These are phyloP conservation scores for Tiliqua scincoides DNA, from an alignment of 2,113 vertebrate genomes.

Conservation along the genomic window DNA sequence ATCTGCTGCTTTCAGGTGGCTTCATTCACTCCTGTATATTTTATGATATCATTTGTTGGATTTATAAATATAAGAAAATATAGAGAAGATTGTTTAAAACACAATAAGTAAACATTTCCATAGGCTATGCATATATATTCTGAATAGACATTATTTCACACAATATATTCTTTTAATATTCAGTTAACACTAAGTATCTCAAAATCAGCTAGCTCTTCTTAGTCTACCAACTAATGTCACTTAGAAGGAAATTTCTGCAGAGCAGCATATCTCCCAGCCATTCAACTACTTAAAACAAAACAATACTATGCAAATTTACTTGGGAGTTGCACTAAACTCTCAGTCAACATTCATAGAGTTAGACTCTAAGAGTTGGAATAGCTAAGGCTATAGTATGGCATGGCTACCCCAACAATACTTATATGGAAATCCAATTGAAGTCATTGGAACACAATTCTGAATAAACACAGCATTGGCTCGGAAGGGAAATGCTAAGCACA, in stretches of 20 bases:
- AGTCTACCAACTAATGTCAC: background rate
- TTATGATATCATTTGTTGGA: constrained; percentile 38
- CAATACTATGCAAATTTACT: too few relatives aligned
- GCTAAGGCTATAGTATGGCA: too few relatives aligned
- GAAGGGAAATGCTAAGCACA: background rate
- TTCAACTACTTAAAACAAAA: background rate
- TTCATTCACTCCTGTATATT: constrained; percentile 45
- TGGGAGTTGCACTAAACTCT: too few relatives aligned
- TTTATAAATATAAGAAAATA: constrained; percentile 56
- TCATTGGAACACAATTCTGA: background rate
- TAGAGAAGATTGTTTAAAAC: constrained; percentile 42
- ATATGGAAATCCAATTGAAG: too few relatives aligned
- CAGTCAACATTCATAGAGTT: too few relatives aligned
- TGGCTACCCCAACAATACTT: too few relatives aligned
- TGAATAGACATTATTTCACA: constrained; percentile 44
- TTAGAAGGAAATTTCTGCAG: background rate
- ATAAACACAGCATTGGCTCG: background rate
- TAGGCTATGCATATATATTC: constrained; percentile 42
- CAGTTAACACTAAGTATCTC: constrained; percentile 32
- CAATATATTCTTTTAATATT: constrained; percentile 38
- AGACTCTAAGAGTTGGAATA: too few relatives aligned
- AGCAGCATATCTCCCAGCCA: background rate
- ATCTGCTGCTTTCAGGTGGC: constrained; percentile 35
- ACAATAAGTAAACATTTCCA: constrained; percentile 36
- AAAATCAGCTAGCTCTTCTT: background rate